These are phyloP conservation scores for Antheraea assamensis DNA, from an alignment of 2,888 invertebrate species.

Conservation along the genomic window DNA sequence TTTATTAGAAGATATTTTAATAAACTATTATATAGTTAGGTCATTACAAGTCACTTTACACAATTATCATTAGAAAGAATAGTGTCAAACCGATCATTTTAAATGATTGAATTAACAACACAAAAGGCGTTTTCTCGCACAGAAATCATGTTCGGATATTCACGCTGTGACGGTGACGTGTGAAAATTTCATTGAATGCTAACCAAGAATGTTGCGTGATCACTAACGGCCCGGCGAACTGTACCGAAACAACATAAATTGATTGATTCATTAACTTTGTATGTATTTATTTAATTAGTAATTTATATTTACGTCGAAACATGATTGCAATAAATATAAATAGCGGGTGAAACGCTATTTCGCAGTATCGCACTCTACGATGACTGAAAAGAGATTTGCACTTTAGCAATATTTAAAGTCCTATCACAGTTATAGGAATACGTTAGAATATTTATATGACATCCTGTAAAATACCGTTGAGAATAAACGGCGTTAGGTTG, in stretches of 20 bases:
- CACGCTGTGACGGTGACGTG: conserved; percentile 24
- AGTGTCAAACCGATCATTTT: background rate
- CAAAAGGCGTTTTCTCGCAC: conserved; percentile 16
- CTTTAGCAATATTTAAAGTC: background rate
- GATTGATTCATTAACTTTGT: conserved; percentile 7
- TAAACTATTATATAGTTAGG: background rate
- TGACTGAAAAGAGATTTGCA: background rate
- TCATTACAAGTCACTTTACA: background rate
- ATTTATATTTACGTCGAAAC: background rate
- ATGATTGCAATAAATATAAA: background rate
- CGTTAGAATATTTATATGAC: background rate
- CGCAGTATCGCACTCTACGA: background rate
- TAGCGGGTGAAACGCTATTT: background rate
- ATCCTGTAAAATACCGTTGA: background rate
- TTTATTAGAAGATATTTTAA: no score
- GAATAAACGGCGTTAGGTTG: background rate
- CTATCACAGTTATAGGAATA: background rate
- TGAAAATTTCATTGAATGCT: conserved; percentile 27
- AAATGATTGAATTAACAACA: conserved; percentile 1
- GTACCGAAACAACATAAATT: conserved; percentile 19
- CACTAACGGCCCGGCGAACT: conserved; percentile 8
- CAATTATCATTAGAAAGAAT: background rate
- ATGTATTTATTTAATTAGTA: conserved; percentile 9
- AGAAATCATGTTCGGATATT: conserved; percentile 20
- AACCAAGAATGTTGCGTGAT: conserved; percentile 27